These are phyloP conservation scores for Polydrusus cervinus DNA, from an alignment of 2,888 invertebrate species.

Conservation along the genomic window DNA sequence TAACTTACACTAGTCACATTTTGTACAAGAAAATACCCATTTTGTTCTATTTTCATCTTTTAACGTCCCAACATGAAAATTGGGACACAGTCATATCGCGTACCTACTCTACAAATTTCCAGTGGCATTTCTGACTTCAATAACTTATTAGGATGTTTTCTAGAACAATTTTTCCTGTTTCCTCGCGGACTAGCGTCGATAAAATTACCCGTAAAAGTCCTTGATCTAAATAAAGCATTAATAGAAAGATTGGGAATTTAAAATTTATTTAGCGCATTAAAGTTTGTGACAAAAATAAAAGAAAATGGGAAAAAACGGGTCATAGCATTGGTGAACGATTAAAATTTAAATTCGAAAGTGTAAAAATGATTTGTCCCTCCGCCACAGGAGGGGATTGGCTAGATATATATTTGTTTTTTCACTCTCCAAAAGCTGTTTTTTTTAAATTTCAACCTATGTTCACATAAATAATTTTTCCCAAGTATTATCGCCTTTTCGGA, in stretches of 20 bases:
- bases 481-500: too few species aligned
- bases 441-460: too few species aligned
- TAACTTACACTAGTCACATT: too few species aligned
- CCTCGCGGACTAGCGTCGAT: not conserved
- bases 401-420: too few species aligned
- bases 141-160: conserved; percentile 13
- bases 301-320: not conserved
- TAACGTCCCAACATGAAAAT: not conserved
- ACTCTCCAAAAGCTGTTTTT: too few species aligned
- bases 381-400: too few species aligned
- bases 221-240: conserved; percentile 26
- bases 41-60: not conserved
- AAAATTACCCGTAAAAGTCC: conserved; percentile 29
- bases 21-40: too few species aligned
- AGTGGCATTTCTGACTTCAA: not conserved
- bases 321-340: too few species aligned
- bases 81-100: not conserved
- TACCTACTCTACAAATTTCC: not conserved
- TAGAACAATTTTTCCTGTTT: conserved; percentile 14
- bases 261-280: conserved; percentile 10
- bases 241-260: conserved; percentile 12
- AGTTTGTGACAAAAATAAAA: not conserved
- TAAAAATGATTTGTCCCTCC: too few species aligned
- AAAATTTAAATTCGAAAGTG: too few species aligned
- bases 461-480: too few species aligned